phyloP scores from a whole-genome alignment of 2,797 vertebrate genomes.

The Somateria mollissima region DNA sequence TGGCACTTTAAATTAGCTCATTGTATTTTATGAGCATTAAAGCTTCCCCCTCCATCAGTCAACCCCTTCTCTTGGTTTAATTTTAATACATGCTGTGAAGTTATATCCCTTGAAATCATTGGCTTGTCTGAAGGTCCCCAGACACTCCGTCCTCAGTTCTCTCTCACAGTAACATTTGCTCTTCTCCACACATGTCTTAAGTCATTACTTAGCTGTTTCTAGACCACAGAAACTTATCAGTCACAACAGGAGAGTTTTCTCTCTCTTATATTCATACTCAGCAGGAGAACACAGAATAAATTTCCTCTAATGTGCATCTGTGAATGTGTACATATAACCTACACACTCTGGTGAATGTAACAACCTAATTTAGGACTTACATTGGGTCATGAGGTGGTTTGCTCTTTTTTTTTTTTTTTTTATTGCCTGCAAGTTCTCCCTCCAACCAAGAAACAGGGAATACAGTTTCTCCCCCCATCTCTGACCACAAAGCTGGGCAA shows the following conservation, averaged over 20 bases:
- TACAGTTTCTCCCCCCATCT: neutral
- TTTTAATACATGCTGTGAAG: slow-evolving; percentile 16
- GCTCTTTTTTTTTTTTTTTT: too few relatives aligned
- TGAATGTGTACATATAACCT: neutral
- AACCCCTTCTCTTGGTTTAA: neutral
- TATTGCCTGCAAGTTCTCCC: neutral
- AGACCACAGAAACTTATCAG: neutral
- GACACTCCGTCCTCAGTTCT: neutral
- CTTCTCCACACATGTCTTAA: neutral
- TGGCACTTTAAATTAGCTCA: slow-evolving; percentile 27
- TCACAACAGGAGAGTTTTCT: neutral
- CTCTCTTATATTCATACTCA: neutral
- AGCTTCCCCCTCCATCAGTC: neutral
- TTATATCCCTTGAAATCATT: neutral
- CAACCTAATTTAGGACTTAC: neutral
- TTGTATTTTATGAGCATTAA: slow-evolving; percentile 28
- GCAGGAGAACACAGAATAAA: neutral
- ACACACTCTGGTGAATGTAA: neutral
- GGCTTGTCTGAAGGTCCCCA: slow-evolving; percentile 1
- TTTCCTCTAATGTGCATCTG: neutral
- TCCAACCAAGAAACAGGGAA: neutral
- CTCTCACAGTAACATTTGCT: neutral
- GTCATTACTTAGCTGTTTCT: neutral
- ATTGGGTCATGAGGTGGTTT: neutral
- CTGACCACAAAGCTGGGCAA: neutral